Conservation (phyloP, 2,113 vertebrate species). For the Mustela lutreola region DNA sequence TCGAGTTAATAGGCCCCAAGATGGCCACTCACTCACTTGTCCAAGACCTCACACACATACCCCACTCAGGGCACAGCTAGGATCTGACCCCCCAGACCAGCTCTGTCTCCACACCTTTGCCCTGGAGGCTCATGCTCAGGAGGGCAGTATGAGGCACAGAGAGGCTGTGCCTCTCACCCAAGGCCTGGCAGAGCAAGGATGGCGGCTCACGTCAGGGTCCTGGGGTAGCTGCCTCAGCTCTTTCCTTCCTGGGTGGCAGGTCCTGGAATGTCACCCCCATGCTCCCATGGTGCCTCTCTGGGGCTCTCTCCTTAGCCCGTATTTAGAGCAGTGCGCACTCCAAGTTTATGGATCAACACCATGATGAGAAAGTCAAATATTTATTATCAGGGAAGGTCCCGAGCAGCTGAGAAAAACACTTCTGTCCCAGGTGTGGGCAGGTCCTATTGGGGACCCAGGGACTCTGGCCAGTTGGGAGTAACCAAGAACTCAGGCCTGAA, state of each 20-base stretch:
- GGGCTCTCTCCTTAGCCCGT: not conserved
- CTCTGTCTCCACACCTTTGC: not conserved
- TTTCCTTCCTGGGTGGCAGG: not conserved
- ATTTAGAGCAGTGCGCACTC: not conserved
- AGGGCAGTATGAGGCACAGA: not conserved
- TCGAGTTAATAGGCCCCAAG: not conserved
- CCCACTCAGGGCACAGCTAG: not conserved
- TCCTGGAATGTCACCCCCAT: not conserved
- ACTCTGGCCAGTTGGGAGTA: not conserved
- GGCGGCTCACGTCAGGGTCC: not conserved
- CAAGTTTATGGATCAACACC: slow-evolving; percentile 1
- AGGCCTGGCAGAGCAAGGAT: not conserved
- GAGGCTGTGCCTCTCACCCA: not conserved
- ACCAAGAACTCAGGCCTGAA: not conserved
- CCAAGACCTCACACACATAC: not conserved
- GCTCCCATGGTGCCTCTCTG: not conserved
- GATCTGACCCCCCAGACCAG: not conserved
- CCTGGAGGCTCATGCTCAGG: not conserved
- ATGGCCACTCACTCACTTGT: not conserved
- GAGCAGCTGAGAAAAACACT: not conserved
- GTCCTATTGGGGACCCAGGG: not conserved
- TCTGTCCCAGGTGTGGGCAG: not conserved
- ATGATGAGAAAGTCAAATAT: slow-evolving; percentile 45
- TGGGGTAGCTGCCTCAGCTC: too few relatives aligned
- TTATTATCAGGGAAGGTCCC: not conserved